Conservation (phyloP, 2,888 invertebrate genomes). For the Andrena bucephala region DNA sequence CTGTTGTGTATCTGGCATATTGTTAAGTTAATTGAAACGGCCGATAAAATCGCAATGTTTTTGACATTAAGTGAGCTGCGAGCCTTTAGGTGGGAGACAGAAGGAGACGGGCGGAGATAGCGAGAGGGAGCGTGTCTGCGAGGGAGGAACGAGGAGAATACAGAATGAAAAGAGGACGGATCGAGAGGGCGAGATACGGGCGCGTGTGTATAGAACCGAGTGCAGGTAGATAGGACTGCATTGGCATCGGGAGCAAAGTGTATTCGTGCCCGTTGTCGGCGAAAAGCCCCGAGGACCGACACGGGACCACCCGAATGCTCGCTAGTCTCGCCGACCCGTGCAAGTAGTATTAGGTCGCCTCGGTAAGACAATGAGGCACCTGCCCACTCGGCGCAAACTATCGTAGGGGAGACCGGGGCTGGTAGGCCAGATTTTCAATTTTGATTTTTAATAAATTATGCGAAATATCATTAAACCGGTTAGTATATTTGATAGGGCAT, state of each 20-base stretch:
- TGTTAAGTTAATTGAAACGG: conserved; percentile 80
- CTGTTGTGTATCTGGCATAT: conserved; percentile 76
- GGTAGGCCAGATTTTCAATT: too few relatives aligned
- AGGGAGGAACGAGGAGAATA: conserved; percentile 40
- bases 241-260: conserved; percentile 52
- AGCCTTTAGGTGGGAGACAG: conserved; percentile 55
- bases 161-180: conserved; percentile 17
- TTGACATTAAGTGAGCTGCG: conserved; percentile 76
- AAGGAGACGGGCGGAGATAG: conserved; percentile 48
- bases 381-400: too few relatives aligned
- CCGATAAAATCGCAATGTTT: conserved; percentile 80
- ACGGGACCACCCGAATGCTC: conserved; percentile 73
- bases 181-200: conserved; percentile 36
- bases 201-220: conserved; percentile 27
- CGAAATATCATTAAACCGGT: too few relatives aligned
- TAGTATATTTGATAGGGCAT: too few relatives aligned
- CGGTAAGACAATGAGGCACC: not conserved
- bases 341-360: not conserved
- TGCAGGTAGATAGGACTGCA: conserved; percentile 43
- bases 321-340: conserved; percentile 39
- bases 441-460: too few relatives aligned
- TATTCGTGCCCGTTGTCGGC: conserved; percentile 58
- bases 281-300: conserved; percentile 54
- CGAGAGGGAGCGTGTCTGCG: conserved; percentile 24
- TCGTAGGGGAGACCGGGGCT: too few relatives aligned